Evolutionary conservation across 2,888 invertebrate genomes (phyloP).

Genomic region (Acrobasis repandana): DNA sequence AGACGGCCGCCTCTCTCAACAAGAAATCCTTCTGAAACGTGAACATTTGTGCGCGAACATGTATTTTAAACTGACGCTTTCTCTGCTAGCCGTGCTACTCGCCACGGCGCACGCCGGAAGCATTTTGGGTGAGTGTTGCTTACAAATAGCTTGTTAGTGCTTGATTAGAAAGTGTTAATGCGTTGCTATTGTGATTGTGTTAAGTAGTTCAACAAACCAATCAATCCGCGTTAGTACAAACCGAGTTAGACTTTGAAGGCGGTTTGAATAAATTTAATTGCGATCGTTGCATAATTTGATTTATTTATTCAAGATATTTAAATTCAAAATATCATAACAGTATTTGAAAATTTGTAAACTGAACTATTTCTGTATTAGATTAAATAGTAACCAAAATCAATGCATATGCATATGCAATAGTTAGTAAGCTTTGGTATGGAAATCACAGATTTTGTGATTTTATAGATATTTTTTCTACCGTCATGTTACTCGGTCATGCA

Average conservation of each 20-base stretch:
- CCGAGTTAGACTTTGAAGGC: not conserved
- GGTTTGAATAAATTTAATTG: not conserved
- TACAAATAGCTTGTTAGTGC: slow-evolving; percentile 35
- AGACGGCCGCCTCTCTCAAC: slow-evolving; percentile 49
- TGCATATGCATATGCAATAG: too few relatives aligned
- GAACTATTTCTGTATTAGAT: not conserved
- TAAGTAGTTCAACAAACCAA: not conserved
- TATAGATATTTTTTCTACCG: too few relatives aligned
- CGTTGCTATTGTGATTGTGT: slow-evolving; percentile 14
- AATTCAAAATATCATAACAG: not conserved
- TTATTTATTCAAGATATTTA: not conserved
- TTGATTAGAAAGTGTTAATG: slow-evolving; percentile 41
- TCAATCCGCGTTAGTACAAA: not conserved
- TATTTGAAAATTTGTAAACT: not conserved
- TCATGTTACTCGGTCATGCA: too few relatives aligned
- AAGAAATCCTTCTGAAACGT: slow-evolving; percentile 7
- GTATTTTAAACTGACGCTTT: slow-evolving; percentile 67
- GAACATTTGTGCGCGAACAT: slow-evolving; percentile 43
- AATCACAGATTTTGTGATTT: too few relatives aligned
- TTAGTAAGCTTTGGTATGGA: too few relatives aligned
- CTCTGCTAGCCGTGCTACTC: slow-evolving; percentile 54
- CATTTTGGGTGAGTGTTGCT: slow-evolving; percentile 74
- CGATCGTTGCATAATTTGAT: not conserved
- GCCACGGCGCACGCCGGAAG: slow-evolving; percentile 60
- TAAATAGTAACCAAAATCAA: not conserved